Evolutionary conservation across 2,888 invertebrate genomes (phyloP), one percentile per base, ranked within the genome.

Genomic region (Amorpha juglandis): DNA sequence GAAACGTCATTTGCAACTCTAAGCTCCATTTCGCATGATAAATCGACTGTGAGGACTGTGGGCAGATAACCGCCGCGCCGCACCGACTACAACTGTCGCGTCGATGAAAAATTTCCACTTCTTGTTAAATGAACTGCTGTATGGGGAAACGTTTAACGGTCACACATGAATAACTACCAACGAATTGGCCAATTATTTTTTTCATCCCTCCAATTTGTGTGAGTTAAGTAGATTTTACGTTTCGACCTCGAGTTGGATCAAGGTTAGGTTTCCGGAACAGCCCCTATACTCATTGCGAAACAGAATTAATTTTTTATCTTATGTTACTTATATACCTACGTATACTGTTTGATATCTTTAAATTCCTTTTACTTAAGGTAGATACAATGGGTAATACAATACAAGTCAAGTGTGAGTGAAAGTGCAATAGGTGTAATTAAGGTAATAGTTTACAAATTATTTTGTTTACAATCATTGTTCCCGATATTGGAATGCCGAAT

Each of bases 161-260:
- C 82, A 84, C 82, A 86, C 85, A 79, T 79, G 80, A 86, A 70
- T 83, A 81, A 75, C 73, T 78, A 67, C 75, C 69, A 68, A 72
- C 76, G 72, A 74, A 78, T 71, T 74, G 74, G 78, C 80, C 83
- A 84, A 82, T 87, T 81, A 82, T 85, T 87, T 88, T 87, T 86
- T 83, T 84, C 76, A 79, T 72, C 72, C 78, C 74, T 74, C 80
- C 79, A 82, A 82, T 80, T 78, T 80, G 78, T 77, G 78, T 74
- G 78, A 81, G 82, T 79, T 83, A 83, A 87, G 80, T 84, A 80
- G 79, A 85, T 83, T 76, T 83, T 80, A 83, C 84, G 83, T 83
- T 83, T 79, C 74, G 81, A 74, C 89, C 89, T 89, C 87, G 87
- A 82, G 69, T 71, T 75, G 71, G 77, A 81, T 74, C 76, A 76